Evolutionary conservation across 2,888 invertebrate genomes (phyloP).

Genomic region (Drosophila atripex): DNA sequence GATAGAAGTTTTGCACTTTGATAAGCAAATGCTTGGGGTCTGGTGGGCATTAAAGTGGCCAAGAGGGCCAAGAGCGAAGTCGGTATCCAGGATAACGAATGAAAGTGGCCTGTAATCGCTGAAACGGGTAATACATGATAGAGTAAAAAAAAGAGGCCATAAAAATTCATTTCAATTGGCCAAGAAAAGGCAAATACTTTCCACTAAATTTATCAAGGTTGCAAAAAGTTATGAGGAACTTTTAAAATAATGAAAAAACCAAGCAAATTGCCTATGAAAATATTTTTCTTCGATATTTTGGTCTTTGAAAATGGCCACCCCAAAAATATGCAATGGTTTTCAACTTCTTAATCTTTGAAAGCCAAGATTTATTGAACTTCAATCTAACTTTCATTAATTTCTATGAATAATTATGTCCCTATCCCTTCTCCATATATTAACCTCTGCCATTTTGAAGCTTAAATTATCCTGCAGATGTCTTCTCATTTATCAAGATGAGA

Average conservation of each 20-base stretch:
- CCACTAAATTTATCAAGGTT: background rate
- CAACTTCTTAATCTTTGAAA: background rate
- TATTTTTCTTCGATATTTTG: background rate
- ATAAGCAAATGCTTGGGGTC: slow-evolving; percentile 27
- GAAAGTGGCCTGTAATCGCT: slow-evolving; percentile 23
- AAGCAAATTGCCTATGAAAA: background rate
- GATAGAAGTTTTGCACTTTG: slow-evolving; percentile 40
- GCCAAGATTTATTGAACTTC: background rate
- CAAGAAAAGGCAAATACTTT: background rate
- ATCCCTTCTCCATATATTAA: background rate
- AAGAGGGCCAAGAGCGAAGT: background rate
- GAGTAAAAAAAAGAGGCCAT: background rate
- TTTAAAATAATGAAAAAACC: background rate
- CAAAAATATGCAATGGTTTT: background rate
- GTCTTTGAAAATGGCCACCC: background rate
- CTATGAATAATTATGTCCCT: background rate
- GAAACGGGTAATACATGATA: slow-evolving; percentile 21
- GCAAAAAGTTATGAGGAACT: background rate
- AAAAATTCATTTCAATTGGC: background rate
- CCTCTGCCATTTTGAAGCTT: slow-evolving; percentile 1
- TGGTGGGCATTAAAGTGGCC: slow-evolving; percentile 18
- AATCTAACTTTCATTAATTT: background rate
- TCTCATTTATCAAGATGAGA: slow-evolving; percentile 27
- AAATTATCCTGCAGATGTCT: background rate
- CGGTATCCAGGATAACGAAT: background rate